Evolutionary conservation across 1,140 invertebrate genomes (phyloP).

Genomic region (Bombus ignitus): DNA sequence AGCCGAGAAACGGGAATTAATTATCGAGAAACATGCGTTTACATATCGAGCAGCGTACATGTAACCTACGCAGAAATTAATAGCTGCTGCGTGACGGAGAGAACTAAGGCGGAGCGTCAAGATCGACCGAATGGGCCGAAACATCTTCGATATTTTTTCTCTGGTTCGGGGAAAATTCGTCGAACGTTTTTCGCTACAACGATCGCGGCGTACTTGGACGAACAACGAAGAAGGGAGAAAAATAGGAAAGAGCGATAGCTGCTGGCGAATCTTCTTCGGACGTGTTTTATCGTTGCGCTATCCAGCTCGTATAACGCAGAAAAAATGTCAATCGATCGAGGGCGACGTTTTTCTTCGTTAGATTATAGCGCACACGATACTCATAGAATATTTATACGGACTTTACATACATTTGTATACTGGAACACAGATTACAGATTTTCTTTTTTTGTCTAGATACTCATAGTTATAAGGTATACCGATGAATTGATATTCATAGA

Average conservation of each 20-base stretch:
- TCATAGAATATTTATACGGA: slow-evolving; percentile 18
- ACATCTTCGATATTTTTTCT: too few species aligned
- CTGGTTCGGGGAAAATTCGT: too few species aligned
- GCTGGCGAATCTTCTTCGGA: not conserved
- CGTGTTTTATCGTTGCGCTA: not conserved
- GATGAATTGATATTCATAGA: slow-evolving; percentile 9
- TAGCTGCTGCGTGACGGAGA: slow-evolving; percentile 37
- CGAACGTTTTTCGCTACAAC: too few species aligned
- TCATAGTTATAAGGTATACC: too few species aligned
- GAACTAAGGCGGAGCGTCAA: slow-evolving; percentile 36
- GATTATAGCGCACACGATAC: not conserved
- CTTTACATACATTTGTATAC: not conserved
- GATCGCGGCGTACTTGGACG: not conserved
- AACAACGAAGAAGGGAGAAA: not conserved
- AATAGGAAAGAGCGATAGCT: too few species aligned
- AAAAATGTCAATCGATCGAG: not conserved
- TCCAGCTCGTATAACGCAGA: not conserved
- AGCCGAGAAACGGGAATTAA: slow-evolving; percentile 59
- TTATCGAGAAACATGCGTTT: slow-evolving; percentile 63
- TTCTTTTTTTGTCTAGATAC: too few species aligned
- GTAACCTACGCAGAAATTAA: slow-evolving; percentile 52
- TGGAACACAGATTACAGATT: not conserved
- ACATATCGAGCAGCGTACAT: slow-evolving; percentile 43
- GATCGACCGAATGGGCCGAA: not conserved
- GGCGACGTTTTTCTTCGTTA: not conserved